These are phyloP conservation scores for Macrotrachela quadricornifera DNA, from an alignment of 1,140 invertebrate genomes.

Conservation along the genomic window DNA sequence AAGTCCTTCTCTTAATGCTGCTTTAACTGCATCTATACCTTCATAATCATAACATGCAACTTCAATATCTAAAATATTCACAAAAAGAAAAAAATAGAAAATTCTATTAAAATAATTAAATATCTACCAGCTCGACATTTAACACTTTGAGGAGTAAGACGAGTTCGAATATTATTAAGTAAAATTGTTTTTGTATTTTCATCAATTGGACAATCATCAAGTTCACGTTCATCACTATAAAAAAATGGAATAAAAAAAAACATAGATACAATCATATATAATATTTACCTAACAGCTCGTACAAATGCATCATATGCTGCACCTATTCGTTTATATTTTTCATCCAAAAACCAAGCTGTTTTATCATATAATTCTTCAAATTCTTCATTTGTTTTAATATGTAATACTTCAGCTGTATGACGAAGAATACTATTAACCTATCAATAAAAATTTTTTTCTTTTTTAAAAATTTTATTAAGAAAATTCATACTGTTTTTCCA, in stretches of 20 bases:
- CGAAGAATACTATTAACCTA: constrained; percentile 70
- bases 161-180: constrained; percentile 76
- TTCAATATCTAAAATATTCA: constrained; percentile 49
- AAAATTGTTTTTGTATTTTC: constrained; percentile 74
- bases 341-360: constrained; percentile 97
- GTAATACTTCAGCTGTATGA: constrained; percentile 80
- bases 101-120: too few relatives aligned
- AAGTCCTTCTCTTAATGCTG: constrained; percentile 71
- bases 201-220: constrained; percentile 86
- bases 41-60: constrained; percentile 95
- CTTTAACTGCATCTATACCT: constrained; percentile 93
- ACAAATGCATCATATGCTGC: constrained; percentile 95
- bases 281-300: constrained; percentile 40
- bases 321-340: constrained; percentile 81
- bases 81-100: too few relatives aligned
- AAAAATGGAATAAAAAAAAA: too few relatives aligned
- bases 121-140: constrained; percentile 56
- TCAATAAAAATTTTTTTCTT: not conserved
- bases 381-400: constrained; percentile 69
- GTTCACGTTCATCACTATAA: constrained; percentile 38
- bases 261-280: too few relatives aligned
- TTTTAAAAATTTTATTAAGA: not conserved
- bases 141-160: constrained; percentile 86
- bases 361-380: constrained; percentile 82
- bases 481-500: constrained; percentile 62